Evolutionary conservation across 2,113 vertebrate species (phyloP), one percentile per base, ranked within the genome.

Genomic region (Anthoscopus minutus): DNA sequence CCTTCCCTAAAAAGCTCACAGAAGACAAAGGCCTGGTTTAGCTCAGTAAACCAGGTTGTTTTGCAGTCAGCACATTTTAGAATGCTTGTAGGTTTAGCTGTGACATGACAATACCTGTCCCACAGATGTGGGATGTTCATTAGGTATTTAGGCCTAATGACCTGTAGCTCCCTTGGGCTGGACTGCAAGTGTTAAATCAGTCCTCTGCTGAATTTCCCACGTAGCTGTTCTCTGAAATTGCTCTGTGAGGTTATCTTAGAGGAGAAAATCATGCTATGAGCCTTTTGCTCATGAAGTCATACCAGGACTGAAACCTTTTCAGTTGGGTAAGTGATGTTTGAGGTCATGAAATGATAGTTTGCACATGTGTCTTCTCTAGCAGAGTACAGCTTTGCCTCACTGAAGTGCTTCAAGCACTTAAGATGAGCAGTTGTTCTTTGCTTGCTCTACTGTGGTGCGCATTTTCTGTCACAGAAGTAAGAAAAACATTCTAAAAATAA

Each of bases 321-420:
- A 30, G 42, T 37, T 33, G 6, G 51, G 33, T 45, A 38, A 25
- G 50, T 64, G 61, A 16, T 61, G 8, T 1, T 25, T 61, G 77
- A 45, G 40, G 25, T 62, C 7, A 4, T 42, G 42, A 44, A 78
- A 21, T 57, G 15, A 1, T 6, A 31, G 35, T 79, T 69, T 5
- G 3, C 14, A 4, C 0, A 0, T 0, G 7, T 24, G 13, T 42
- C 61, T 79, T 15, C 27, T 69, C 8, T 8, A 56, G 35, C 57
- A 28, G n/a, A 35, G 15, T 6, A 22, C 33, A 42, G 45, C 48
- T 83, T 60, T 65, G 37, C 37, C 27, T 77, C 56, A 2, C 35
- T 62, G 2, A 7, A 6, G 11, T 15, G 11, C 33, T 69, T 70
- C 25, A 16, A 6, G 35, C 27, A 2, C 19, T 70, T 13, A 2